Percentiles rank a stretch among this genome's conserved stretches.
Conservation (phyloP, 1,140 invertebrate genomes). For the Drosophila nigromelanica region DNA sequence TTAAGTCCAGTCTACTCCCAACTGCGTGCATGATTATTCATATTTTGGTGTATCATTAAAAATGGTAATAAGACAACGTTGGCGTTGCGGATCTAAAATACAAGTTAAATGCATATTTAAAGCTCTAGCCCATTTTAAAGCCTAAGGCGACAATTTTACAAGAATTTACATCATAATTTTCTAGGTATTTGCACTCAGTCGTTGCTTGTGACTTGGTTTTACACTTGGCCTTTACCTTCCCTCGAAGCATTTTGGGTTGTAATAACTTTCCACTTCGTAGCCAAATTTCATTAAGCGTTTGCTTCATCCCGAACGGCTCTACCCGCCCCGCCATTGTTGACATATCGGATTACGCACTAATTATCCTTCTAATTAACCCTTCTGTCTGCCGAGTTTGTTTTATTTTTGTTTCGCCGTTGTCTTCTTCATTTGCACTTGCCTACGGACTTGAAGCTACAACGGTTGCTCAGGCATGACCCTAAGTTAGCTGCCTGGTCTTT, state of each 20-base stretch:
- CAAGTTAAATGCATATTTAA: too few species aligned
- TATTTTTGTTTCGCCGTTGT: conserved; percentile 42
- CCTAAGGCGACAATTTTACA: conserved; percentile 12
- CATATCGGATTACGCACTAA: conserved; percentile 82
- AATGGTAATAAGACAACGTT: conserved; percentile 47
- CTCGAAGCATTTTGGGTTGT: conserved; percentile 6
- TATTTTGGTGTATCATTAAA: conserved; percentile 52
- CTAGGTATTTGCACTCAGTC: conserved; percentile 47
- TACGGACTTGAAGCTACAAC: conserved; percentile 12
- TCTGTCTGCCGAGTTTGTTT: conserved; percentile 60
- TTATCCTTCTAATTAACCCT: conserved; percentile 82
- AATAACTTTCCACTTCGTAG: conserved; percentile 60
- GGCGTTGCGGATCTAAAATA: neutral
- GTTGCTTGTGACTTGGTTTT: neutral
- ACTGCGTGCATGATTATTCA: conserved; percentile 64
- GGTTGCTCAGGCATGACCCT: conserved; percentile 69
- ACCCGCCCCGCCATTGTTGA: conserved; percentile 51
- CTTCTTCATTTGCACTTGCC: conserved; percentile 47
- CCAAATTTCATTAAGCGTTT: conserved; percentile 65
- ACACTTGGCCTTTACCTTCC: conserved; percentile 2
- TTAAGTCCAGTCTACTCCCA: conserved; percentile 20
- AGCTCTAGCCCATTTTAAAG: neutral
- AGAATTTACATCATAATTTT: conserved; percentile 73
- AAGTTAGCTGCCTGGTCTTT: conserved; percentile 43
- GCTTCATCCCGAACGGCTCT: conserved; percentile 1